Conservation (phyloP, 1,140 invertebrate genomes). For the Psilanteris sp. region DNA sequence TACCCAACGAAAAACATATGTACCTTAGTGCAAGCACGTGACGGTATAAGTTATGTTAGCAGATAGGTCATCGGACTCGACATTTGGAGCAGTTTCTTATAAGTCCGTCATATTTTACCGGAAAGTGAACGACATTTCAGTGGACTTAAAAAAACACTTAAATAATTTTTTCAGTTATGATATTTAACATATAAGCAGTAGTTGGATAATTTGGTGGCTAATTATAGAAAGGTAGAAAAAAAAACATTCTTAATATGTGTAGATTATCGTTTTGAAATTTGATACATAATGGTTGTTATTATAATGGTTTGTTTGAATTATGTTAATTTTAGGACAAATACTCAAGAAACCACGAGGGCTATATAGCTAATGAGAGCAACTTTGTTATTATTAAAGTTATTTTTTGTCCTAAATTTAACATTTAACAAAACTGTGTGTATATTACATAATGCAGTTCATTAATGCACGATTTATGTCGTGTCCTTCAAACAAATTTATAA, state of each 20-base stretch:
- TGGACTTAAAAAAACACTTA: conserved; percentile 2
- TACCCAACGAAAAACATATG: conserved; percentile 35
- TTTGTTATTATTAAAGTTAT: too few species aligned
- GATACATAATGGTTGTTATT: neutral
- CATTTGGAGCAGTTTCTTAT: conserved; percentile 7
- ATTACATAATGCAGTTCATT: too few species aligned
- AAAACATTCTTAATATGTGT: neutral
- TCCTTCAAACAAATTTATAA: too few species aligned
- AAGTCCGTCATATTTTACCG: conserved; percentile 10
- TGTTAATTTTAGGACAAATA: too few species aligned
- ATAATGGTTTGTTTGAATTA: too few species aligned
- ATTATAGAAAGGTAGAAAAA: conserved; percentile 6
- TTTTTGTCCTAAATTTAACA: too few species aligned
- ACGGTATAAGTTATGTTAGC: conserved; percentile 28
- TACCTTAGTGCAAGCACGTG: conserved; percentile 25
- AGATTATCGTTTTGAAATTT: conserved; percentile 1
- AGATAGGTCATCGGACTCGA: conserved; percentile 16
- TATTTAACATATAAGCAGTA: neutral
- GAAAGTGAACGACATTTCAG: neutral
- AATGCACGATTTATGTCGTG: too few species aligned
- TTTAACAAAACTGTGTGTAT: too few species aligned
- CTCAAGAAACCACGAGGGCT: too few species aligned
- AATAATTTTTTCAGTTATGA: neutral
- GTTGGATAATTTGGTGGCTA: neutral
- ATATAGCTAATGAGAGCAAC: too few species aligned